These are phyloP conservation scores for Setipinna tenuifilis DNA, from an alignment of 2,797 vertebrate species.

Conservation along the genomic window DNA sequence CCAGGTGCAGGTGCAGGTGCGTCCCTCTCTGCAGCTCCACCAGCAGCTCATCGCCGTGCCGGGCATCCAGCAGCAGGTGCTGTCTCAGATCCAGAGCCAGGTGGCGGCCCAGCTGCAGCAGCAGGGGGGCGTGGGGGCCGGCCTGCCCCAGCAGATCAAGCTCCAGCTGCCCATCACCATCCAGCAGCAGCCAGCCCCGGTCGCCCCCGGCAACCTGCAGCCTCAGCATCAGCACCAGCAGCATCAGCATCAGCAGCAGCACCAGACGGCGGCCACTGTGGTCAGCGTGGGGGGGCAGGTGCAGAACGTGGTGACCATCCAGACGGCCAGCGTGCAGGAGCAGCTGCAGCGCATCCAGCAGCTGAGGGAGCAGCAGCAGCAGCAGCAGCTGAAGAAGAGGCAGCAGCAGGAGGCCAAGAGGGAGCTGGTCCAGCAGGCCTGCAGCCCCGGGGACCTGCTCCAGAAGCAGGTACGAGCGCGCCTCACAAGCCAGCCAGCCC, in stretches of 20 bases:
- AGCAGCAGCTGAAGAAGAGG: conserved; percentile 86
- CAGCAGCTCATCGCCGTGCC: conserved; percentile 87
- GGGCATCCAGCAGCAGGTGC: conserved; percentile 86
- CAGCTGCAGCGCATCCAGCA: conserved; percentile 92
- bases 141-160: conserved; percentile 85
- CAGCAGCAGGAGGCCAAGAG: conserved; percentile 85
- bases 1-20: conserved; percentile 69
- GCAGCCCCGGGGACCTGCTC: conserved; percentile 84
- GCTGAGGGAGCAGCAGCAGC: conserved; percentile 79
- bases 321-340: conserved; percentile 89
- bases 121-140: conserved; percentile 65
- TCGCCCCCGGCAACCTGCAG: conserved; percentile 48
- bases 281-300: conserved; percentile 67
- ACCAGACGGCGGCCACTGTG: conserved; percentile 49
- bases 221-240: conserved; percentile 80
- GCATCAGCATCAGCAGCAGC: conserved; percentile 78
- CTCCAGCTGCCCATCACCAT: conserved; percentile 85
- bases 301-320: conserved; percentile 90
- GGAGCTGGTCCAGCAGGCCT: conserved; percentile 83
- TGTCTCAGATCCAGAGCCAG: conserved; percentile 86
- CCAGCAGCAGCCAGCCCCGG: conserved; percentile 63
- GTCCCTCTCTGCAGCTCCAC: conserved; percentile 78
- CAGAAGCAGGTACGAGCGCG: conserved; percentile 88
- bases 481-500: background rate
- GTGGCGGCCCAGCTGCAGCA: conserved; percentile 78